Conservation (phyloP, 1,140 invertebrate genomes). For the Trichonephila inaurata region DNA sequence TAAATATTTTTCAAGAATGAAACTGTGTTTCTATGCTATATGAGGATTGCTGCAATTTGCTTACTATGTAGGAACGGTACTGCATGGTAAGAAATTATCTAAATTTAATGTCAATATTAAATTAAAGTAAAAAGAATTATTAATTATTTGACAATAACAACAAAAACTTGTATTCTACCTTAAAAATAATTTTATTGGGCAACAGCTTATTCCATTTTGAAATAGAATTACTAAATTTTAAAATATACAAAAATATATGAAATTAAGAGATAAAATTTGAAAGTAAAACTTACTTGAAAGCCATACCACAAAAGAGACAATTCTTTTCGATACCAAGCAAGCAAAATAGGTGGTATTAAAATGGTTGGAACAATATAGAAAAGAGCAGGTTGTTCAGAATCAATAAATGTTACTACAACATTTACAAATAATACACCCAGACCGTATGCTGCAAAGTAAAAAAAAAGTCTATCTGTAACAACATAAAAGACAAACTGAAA, state of each 20-base stretch:
- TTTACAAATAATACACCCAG: neutral
- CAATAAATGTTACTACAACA: slow-evolving; percentile 82
- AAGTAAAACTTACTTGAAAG: slow-evolving; percentile 73
- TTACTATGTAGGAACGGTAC: too few relatives aligned
- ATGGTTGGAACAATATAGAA: slow-evolving; percentile 85
- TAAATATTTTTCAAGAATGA: too few relatives aligned
- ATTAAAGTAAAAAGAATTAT: too few relatives aligned
- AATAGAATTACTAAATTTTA: too few relatives aligned
- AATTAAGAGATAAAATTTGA: neutral
- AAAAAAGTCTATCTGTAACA: neutral
- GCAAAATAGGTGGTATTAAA: slow-evolving; percentile 82
- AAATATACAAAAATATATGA: neutral
- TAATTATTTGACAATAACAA: too few relatives aligned
- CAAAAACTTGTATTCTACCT: too few relatives aligned
- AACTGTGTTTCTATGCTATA: too few relatives aligned
- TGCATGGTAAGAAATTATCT: too few relatives aligned
- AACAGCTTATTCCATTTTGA: too few relatives aligned
- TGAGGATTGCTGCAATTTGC: too few relatives aligned
- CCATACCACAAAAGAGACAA: slow-evolving; percentile 83
- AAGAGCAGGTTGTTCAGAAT: slow-evolving; percentile 84
- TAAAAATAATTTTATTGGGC: too few relatives aligned
- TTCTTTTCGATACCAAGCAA: slow-evolving; percentile 82
- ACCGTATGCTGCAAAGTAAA: neutral
- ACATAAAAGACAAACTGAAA: neutral
- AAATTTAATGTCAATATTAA: too few relatives aligned